Evolutionary conservation across 1,140 invertebrate species (phyloP), one percentile per base, ranked within the genome.

Genomic region (Harlomillsia oculata): DNA sequence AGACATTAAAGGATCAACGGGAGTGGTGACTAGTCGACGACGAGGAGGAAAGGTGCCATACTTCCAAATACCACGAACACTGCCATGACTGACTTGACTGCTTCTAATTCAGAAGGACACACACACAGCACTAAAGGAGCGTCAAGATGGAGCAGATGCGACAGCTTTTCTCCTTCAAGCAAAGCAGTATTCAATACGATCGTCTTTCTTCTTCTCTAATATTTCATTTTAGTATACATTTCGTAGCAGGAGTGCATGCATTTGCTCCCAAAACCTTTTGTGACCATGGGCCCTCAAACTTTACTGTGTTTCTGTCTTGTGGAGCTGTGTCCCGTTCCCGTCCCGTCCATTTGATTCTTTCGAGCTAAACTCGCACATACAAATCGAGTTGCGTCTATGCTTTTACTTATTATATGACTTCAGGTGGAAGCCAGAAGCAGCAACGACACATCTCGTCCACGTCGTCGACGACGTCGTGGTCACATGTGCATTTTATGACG

Each of bases 1-100:
- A 53, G 57, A 44, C 51, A 59, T 59, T 59, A 59, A 52, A 59
- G 53, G 56, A 59, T 59, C 49, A 59, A 49, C 45, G 30, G 30
- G 39, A 52, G 28, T 41, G 39, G 39, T 26, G 48, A 50, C 11
- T 37, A 49, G 30, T 52, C 34, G 37, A 39, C 23, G 32, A 23
- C 9, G 21, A 45, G 26, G 43, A 21, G 26, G 11, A 48, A 13
- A 20, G 11, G 8, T 41, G 11, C 21, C 21, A 9, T 11, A 45
- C 8, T 45, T 23, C 14, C 46, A 11, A 30, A 5, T 30, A 13
- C 28, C 46, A 30, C 44, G 9, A 41, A 4, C 44, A 46, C 44
- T 16, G 16, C 44, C 44, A 46, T 25, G 8, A 34, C 32, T n/a
- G n/a, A 36, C 4, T 25, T 34, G 32, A 34, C 32, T 34, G 18